These are phyloP conservation scores for Oryctolagus cuniculus DNA, from an alignment of 2,113 vertebrate genomes.

Conservation along the genomic window DNA sequence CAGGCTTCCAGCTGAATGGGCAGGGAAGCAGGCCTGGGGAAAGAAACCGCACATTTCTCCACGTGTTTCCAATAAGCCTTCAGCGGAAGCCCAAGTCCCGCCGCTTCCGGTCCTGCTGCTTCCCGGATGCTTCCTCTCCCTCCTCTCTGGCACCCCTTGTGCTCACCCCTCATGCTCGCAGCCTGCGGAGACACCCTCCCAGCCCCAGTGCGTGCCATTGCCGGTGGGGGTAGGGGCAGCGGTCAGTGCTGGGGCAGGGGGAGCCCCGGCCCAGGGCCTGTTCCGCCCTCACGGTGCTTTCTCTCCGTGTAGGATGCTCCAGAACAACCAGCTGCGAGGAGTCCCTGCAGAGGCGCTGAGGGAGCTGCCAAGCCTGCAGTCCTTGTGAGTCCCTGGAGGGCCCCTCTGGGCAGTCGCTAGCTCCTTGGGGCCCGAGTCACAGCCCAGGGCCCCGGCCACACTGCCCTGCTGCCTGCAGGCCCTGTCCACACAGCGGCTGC, in stretches of 20 bases:
- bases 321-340: constrained; percentile 95
- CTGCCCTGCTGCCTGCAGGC: neutral
- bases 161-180: neutral
- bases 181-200: neutral
- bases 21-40: neutral
- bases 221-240: neutral
- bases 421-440: constrained; percentile 78
- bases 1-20: neutral
- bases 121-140: rapidly evolving
- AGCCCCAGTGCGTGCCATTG: too few species aligned
- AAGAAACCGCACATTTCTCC: neutral
- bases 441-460: constrained; percentile 47
- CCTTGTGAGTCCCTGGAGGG: constrained; percentile 92
- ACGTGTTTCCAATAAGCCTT: neutral
- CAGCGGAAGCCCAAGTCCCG: neutral
- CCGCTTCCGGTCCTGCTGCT: too few species aligned
- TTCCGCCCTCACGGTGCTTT: constrained; percentile 57
- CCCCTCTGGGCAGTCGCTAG: neutral
- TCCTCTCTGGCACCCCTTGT: rapidly evolving
- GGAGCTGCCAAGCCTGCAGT: constrained; percentile 96
- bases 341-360: constrained; percentile 94
- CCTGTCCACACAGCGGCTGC: constrained; percentile 40
- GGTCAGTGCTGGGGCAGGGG: neutral
- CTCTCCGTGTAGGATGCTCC: constrained; percentile 93
- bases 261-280: too few species aligned